Base-by-base conservation (phyloP, 2,888 invertebrate genomes). In the Nebria salina region DNA sequence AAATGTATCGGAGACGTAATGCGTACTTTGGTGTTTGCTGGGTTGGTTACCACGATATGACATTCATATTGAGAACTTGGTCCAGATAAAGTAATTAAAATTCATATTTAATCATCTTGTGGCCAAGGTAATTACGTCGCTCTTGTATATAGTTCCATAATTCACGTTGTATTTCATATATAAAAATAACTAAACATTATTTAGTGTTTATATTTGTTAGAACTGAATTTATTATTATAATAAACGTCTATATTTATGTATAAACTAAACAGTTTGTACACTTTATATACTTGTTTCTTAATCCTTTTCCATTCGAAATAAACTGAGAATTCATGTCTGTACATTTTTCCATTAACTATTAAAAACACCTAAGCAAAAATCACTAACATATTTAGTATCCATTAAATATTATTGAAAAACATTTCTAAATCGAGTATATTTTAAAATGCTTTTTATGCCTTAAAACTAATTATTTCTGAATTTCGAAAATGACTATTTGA, bases 121-220 rank as follows among this genome's bases (percentile, higher is more conserved):
- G 73, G 43, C 41, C 41, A 42, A 3, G 73, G 41, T 43, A 73
- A 42, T 73, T 9, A 43, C 15, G 4, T 42, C 43, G 42, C 41
- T 43, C 34, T 68, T 68, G 73, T 73, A 73, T 41, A 73, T 73
- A 73, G 41, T 68, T 80, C 43, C 70, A 80, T 80, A 75, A 75
- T 64, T 80, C 80, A 80, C 75, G 72, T 80, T 80, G 80, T 75
- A 80, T 80, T 80, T 80, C 80, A 75, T 80, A 65, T 54, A 54
- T 54, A 54, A 54, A 54, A 54, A 80, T 75, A 80, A 72, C 80
- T 80, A 80, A 80, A 68, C 75, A 80, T 80, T 80, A 80, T 80
- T 80, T 80, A 80, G 80, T 80, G 80, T 80, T 80, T 80, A 80
- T 80, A 80, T 80, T 80, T 80, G 80, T 80, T 80, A 80, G 75